Base-by-base conservation (phyloP, 2,797 vertebrate species). In the Centropyge bicolor region DNA sequence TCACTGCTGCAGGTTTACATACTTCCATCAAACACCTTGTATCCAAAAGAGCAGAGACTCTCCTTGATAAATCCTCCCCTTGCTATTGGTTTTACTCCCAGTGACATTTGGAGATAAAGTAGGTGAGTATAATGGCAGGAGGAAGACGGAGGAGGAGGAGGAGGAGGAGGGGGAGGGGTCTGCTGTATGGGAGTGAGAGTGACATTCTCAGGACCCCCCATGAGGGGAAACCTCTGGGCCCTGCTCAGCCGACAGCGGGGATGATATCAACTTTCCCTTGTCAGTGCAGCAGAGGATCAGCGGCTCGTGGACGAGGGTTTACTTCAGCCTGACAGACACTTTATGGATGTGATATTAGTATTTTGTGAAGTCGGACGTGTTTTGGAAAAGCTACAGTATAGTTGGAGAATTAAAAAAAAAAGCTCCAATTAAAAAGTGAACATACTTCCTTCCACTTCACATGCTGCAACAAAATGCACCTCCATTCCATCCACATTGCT, bases 51-150 rank as follows among this genome's bases (percentile, higher is more conserved):
- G 49, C 64, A 79, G 40, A 83, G 81, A 48, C 38, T 76, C 56
- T 67, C 76, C 65, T 80, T 65, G 79, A 89, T 86, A 79, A 78
- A 76, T 71, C 49, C 78, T 78, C 66, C 61, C 76, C 27, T 9
- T 74, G 67, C 70, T 85, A 24, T 74, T 89, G 80, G 73, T 86
- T 91, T 87, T 84, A 66, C 76, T 83, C 78, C 64, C 68, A 3
- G 70, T 92, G 92, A 90, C 90, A 93, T 91, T 90, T 92, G 75
- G 76, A 89, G 82, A 90, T 88, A 91, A 86, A 75, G 80, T 80
- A 77, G 84, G 76, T 84, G 86, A 88, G 66, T 68, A 79, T 78
- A 78, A 69, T 65, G 70, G 77, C 48, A 73, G 80, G 36, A 62
- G 80, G 77, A 80, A 72, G 73, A 49, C 56, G 69, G 67, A 38